A percentile compares a stretch with the other conserved stretches of the same genome.
phyloP scores from a whole-genome alignment of 2,797 vertebrate species.

The Gallinago stenura region DNA sequence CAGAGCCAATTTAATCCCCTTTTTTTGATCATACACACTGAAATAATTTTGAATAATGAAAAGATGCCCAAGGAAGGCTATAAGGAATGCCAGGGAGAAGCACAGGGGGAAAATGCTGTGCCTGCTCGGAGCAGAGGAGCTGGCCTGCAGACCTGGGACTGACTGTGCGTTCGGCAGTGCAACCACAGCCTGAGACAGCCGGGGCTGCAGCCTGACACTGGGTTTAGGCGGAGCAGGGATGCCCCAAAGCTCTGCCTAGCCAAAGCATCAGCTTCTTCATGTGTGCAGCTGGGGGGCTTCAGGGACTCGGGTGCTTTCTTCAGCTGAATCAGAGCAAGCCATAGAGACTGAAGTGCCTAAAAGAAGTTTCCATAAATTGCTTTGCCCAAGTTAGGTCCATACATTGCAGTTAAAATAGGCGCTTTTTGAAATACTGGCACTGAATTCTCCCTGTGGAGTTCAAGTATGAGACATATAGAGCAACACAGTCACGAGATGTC shows the following conservation, averaged over 20 bases:
- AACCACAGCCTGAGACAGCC: background rate
- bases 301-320: background rate
- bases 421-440: background rate
- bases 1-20: background rate
- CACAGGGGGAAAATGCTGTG: background rate
- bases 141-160: background rate
- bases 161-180: background rate
- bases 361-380: background rate
- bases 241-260: background rate
- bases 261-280: background rate
- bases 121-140: background rate
- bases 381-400: background rate
- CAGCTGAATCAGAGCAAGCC: background rate
- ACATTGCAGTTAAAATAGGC: background rate
- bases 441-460: background rate
- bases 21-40: background rate
- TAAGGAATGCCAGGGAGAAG: background rate
- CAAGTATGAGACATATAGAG: background rate
- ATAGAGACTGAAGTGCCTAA: background rate
- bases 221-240: background rate
- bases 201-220: background rate
- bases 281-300: background rate
- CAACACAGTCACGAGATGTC: background rate
- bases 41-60: background rate
- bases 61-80: background rate